Base-by-base conservation (phyloP, 2,797 vertebrate species). In the Cyprinodon diabolis region DNA sequence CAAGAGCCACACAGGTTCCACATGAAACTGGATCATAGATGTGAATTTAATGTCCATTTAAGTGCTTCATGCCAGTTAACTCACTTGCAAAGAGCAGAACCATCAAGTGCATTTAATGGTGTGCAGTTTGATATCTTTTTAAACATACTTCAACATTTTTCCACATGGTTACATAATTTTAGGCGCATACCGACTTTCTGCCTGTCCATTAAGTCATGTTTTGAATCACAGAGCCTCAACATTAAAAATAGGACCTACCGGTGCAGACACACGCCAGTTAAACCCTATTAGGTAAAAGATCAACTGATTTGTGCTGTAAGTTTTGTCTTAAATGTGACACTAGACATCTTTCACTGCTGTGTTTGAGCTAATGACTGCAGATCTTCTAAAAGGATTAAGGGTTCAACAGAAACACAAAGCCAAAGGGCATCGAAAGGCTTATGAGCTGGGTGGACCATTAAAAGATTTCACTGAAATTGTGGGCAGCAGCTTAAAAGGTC, bases 221-320 rank as follows among this genome's bases (percentile, higher is more conserved):
- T 56, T 78, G 23, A 83, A 81, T 78, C 76, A 60, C 54, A 72
- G 58, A 79, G 52, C 60, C 10, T 68, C 66, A 54, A 73, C 65
- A 74, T 74, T 69, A 69, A 78, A 30, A 78, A 69, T 63, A 76
- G 19, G 40, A 69, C 25, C 4, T 40, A 72, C 7, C 23, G 56
- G 57, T 4, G n/a, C n/a, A 55, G 25, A 78, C 69, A 60, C 30
- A 43, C 11, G 45, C 43, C 10, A 67, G 43, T 65, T 13, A 3
- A 19, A 35, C 52, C 45, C 30, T 6, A 7, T 35, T 52, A 25
- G 25, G 56, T 54, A 62, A 23, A 48, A 13, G 62, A 47, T 23
- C 25, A 15, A 54, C 48, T n/a, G 58, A 48, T 65, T 37, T 17
- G 15, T 30, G 57, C 66, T 19, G 21, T 68, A 25, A 67, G 37